Percentiles rank a stretch among this genome's conserved stretches.
phyloP scores from a whole-genome alignment of 2,797 vertebrate species.

The Acridotheres tristis region DNA sequence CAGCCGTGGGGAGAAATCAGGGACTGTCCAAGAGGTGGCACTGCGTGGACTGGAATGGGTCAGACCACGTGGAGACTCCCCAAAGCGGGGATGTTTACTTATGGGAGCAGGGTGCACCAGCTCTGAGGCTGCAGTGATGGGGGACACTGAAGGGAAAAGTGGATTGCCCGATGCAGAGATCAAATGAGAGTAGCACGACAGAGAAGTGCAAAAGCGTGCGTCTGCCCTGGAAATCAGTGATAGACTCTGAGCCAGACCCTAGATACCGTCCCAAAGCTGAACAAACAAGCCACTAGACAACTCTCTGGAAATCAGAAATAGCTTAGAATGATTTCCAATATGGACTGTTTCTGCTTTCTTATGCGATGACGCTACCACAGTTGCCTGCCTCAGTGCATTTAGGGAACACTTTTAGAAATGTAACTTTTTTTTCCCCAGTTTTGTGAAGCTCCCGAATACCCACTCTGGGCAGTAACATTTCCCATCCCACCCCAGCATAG shows the following conservation, averaged over 20 bases:
- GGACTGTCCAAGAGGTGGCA: slow-evolving; percentile 20
- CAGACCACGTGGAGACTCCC: neutral
- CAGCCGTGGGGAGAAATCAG: neutral
- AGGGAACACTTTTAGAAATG: neutral
- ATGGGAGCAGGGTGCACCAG: fast-evolving
- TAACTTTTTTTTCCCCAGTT: neutral
- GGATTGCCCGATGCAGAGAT: neutral
- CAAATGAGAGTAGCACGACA: fast-evolving
- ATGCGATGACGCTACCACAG: fast-evolving
- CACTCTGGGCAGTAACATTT: neutral
- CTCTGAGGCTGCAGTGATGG: neutral
- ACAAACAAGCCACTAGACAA: neutral
- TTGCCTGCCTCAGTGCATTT: neutral
- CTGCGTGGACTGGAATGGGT: neutral
- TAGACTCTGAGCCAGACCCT: neutral
- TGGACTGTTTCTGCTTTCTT: neutral
- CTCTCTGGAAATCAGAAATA: neutral
- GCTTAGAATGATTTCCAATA: neutral
- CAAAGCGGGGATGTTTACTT: fast-evolving
- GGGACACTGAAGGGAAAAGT: neutral
- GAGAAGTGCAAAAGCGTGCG: neutral
- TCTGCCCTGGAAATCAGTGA: neutral
- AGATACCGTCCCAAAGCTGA: neutral
- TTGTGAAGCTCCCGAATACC: neutral
- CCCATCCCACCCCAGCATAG: neutral